Conservation (phyloP, 1,140 invertebrate species). For the Latrodectus geometricus region DNA sequence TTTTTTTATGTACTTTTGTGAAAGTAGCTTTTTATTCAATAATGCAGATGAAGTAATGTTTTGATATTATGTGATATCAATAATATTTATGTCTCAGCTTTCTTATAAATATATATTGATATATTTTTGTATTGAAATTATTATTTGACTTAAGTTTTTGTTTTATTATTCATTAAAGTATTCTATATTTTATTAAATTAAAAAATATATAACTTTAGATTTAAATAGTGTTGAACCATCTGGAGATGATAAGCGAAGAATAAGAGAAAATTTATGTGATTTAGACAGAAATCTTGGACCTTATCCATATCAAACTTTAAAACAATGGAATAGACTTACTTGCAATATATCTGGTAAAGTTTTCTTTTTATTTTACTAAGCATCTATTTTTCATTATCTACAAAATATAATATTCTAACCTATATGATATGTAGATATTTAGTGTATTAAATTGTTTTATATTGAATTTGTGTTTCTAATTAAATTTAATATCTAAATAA, state of each 20-base stretch:
- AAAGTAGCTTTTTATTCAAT: no score
- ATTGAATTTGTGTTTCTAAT: no score
- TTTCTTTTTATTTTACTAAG: not conserved
- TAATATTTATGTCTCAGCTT: no score
- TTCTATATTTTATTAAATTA: not conserved
- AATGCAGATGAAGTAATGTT: no score
- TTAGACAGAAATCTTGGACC: conserved; percentile 86
- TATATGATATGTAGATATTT: not conserved
- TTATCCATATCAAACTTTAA: conserved; percentile 91
- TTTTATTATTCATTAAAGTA: no score
- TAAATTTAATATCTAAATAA: no score
- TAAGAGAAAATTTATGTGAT: conserved; percentile 67
- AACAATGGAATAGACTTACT: conserved; percentile 87
- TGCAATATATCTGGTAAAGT: conserved; percentile 77
- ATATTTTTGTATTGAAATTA: no score
- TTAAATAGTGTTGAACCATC: conserved; percentile 27
- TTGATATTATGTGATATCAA: no score
- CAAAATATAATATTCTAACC: conserved; percentile 1
- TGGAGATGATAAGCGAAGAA: conserved; percentile 68
- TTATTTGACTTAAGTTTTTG: no score
- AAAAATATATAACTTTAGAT: conserved; percentile 15
- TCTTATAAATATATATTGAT: no score
- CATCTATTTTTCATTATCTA: not conserved
- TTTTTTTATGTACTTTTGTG: no score
- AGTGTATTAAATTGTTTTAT: no score